These are phyloP conservation scores for Limnothrissa miodon DNA, from an alignment of 2,113 vertebrate genomes.

Conservation along the genomic window DNA sequence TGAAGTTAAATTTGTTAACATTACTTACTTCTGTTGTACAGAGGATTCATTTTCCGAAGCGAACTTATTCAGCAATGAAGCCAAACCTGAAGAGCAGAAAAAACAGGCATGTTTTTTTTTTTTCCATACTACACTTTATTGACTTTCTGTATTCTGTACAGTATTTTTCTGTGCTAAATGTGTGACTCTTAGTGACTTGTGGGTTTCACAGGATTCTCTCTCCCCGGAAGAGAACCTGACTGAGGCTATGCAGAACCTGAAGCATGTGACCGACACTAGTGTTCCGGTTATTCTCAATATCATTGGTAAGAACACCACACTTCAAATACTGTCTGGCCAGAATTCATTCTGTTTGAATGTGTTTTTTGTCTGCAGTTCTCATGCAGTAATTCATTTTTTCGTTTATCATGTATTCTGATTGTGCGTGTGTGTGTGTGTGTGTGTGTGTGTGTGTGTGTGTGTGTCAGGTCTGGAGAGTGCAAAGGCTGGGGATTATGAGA, in stretches of 20 bases:
- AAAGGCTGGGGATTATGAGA: slow-evolving; percentile 55
- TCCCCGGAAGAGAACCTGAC: slow-evolving; percentile 68
- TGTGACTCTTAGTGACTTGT: not conserved
- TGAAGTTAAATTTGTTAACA: too few relatives aligned
- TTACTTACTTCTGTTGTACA: not conserved
- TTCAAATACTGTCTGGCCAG: not conserved
- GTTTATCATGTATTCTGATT: not conserved
- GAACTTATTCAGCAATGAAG: not conserved
- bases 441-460: slow-evolving; percentile 26
- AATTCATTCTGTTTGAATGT: not conserved
- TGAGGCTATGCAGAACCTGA: slow-evolving; percentile 75
- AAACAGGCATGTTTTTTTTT: not conserved
- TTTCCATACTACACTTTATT: not conserved
- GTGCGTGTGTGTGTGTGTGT: slow-evolving; percentile 16
- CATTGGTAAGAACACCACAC: slow-evolving; percentile 75
- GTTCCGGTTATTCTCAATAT: slow-evolving; percentile 90
- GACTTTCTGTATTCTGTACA: not conserved
- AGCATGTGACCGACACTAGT: slow-evolving; percentile 74
- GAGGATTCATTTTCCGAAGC: not conserved
- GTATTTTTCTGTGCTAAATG: not conserved
- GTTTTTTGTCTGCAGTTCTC: not conserved
- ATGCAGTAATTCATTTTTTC: not conserved
- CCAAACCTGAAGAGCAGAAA: not conserved
- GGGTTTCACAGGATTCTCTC: slow-evolving; percentile 58
- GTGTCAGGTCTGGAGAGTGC: slow-evolving; percentile 80